Conservation (phyloP, 2,113 vertebrate genomes). For the Marmota monax region DNA sequence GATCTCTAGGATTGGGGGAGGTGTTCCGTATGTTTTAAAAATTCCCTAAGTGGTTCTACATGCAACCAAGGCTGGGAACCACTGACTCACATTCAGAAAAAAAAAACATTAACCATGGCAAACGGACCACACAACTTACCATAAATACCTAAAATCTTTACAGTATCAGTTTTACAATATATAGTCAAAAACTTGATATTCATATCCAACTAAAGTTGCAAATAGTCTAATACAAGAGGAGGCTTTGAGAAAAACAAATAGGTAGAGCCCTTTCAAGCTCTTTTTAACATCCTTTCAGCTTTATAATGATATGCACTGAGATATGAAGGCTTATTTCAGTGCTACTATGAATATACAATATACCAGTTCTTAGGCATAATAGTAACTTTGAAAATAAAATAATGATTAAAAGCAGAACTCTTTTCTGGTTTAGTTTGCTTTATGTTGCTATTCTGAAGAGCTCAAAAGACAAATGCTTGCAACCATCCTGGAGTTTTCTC, state of each 20-base stretch:
- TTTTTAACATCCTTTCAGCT: background rate
- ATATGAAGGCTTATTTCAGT: background rate
- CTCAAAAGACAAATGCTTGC: background rate
- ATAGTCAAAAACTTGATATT: conserved; percentile 37
- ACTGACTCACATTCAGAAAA: background rate
- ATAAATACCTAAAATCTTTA: conserved; percentile 56
- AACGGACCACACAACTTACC: conserved; percentile 1
- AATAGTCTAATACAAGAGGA: background rate
- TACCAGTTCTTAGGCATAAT: background rate
- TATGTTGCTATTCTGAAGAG: background rate
- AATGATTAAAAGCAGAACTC: background rate
- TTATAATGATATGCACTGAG: background rate
- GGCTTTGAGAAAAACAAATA: background rate
- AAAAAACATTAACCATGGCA: conserved; percentile 15
- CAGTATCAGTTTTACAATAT: background rate
- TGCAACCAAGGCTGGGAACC: background rate
- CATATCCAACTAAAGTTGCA: background rate
- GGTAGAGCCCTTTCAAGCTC: background rate
- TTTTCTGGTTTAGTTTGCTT: background rate
- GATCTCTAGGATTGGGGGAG: background rate
- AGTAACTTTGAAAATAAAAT: background rate
- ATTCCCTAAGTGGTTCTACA: conserved; percentile 30
- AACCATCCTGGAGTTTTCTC: background rate
- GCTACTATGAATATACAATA: background rate
- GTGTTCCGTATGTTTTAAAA: background rate